Evolutionary conservation across 2,797 vertebrate genomes (phyloP).

Genomic region (Cuniculus paca): DNA sequence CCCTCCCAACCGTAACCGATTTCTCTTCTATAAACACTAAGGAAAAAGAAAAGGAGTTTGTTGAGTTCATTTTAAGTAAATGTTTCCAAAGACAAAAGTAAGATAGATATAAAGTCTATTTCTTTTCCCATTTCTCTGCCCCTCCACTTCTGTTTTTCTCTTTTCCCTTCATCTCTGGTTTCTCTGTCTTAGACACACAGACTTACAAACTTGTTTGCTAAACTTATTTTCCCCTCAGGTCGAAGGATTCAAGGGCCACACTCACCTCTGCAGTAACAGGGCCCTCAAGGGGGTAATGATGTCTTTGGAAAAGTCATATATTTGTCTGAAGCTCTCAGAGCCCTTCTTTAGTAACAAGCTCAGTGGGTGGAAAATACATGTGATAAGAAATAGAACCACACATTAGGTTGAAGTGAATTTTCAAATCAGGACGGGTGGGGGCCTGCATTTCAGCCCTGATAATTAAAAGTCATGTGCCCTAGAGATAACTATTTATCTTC

Average conservation of each 20-base stretch:
- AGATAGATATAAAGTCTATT: background rate
- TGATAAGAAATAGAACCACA: background rate
- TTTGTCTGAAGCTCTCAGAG: background rate
- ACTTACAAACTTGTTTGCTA: background rate
- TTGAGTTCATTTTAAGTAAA: constrained; percentile 15
- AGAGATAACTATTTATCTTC: background rate
- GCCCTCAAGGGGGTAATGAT: background rate
- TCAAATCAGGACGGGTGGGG: background rate
- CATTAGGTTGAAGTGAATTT: background rate
- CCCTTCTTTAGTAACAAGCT: background rate
- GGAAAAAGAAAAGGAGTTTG: background rate
- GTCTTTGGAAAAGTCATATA: background rate
- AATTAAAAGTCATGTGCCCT: background rate
- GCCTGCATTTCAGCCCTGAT: background rate
- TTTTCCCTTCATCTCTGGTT: background rate
- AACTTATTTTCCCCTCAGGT: background rate
- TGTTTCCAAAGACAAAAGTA: background rate
- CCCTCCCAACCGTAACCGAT: background rate
- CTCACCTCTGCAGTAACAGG: background rate
- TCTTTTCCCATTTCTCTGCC: background rate
- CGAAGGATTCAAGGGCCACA: background rate
- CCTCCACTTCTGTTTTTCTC: fast-evolving
- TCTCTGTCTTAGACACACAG: background rate
- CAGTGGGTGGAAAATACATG: background rate
- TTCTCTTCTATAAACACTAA: constrained; percentile 10